Percentiles rank a stretch among this genome's conserved stretches.
Conservation (phyloP, 1,140 invertebrate genomes). For the Sesamia nonagrioides region DNA sequence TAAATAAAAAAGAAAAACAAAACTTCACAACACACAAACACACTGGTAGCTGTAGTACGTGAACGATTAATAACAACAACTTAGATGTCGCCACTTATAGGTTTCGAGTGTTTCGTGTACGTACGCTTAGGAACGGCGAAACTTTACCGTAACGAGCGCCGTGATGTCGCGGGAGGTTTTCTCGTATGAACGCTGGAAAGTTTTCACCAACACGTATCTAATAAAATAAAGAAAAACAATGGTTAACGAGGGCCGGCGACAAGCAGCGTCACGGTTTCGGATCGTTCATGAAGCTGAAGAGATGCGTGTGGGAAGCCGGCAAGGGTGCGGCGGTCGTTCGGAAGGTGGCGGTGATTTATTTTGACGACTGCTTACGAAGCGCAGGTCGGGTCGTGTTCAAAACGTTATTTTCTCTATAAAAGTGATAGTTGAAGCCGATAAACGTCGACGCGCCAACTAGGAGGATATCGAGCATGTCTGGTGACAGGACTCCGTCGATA, state of each 20-base stretch:
- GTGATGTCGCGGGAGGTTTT: not conserved
- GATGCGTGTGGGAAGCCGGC: not conserved
- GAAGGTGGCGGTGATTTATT: not conserved
- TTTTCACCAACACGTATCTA: constrained; percentile 9
- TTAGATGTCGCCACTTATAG: too few species aligned
- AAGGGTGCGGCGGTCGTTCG: not conserved
- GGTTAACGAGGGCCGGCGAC: too few species aligned
- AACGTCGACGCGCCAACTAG: not conserved
- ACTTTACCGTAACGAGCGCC: too few species aligned
- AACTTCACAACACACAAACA: not conserved
- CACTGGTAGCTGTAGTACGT: too few species aligned
- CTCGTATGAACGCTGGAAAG: not conserved
- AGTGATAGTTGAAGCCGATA: not conserved
- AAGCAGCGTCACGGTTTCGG: not conserved
- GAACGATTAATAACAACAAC: too few species aligned
- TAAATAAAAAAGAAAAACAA: too few species aligned
- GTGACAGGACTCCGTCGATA: not conserved
- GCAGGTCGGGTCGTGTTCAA: not conserved
- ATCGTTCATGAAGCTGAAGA: not conserved
- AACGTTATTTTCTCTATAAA: constrained; percentile 9
- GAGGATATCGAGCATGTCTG: constrained; percentile 1
- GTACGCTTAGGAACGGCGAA: too few species aligned
- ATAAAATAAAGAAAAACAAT: not conserved
- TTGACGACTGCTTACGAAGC: not conserved
- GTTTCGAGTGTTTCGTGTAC: too few species aligned